Evolutionary conservation across 2,888 invertebrate genomes (phyloP).

Genomic region (Cetonia aurata): DNA sequence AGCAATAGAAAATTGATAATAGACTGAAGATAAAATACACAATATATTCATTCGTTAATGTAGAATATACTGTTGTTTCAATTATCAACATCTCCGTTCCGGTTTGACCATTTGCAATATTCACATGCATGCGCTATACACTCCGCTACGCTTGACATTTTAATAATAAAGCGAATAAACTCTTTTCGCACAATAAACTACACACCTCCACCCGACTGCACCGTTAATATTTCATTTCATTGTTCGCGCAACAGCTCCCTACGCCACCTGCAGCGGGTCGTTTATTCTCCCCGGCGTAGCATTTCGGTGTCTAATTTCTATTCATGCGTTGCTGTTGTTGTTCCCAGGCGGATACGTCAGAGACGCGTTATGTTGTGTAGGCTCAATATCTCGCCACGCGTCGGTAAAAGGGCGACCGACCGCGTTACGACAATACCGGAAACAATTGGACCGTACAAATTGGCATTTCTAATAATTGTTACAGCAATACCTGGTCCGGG

Average conservation of each 20-base stretch:
- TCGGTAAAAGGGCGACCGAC: slow-evolving; percentile 27
- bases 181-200: slow-evolving; percentile 1
- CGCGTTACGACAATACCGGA: slow-evolving; percentile 15
- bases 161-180: too few relatives aligned
- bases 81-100: too few relatives aligned
- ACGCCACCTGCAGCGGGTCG: slow-evolving; percentile 21
- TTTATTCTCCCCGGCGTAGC: slow-evolving; percentile 21
- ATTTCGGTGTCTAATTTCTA: slow-evolving; percentile 37
- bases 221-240: slow-evolving; percentile 16
- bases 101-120: too few relatives aligned
- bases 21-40: too few relatives aligned
- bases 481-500: slow-evolving; percentile 48
- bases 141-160: too few relatives aligned
- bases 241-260: slow-evolving; percentile 9
- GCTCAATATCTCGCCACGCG: slow-evolving; percentile 14
- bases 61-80: too few relatives aligned
- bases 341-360: slow-evolving; percentile 19
- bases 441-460: slow-evolving; percentile 41
- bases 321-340: slow-evolving; percentile 17
- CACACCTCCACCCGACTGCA: not conserved
- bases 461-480: slow-evolving; percentile 48
- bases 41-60: too few relatives aligned
- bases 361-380: slow-evolving; percentile 5
- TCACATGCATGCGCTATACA: too few relatives aligned
- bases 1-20: too few relatives aligned